Conservation (phyloP, 2,888 invertebrate species). For the Habrosyne pyritoides region DNA sequence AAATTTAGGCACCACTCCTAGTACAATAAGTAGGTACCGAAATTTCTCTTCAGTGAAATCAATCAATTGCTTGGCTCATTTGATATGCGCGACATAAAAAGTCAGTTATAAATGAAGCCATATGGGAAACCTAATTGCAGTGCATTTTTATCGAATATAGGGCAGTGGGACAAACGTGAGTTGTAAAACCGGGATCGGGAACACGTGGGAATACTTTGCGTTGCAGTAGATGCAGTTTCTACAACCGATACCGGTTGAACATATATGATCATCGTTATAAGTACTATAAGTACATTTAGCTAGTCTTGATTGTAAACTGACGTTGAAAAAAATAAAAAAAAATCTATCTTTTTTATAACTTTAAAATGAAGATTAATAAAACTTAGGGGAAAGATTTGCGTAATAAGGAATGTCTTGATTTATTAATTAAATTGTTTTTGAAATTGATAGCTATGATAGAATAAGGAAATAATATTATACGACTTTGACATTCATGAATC, state of each 20-base stretch:
- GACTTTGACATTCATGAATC: not conserved
- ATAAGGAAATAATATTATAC: not conserved
- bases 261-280: not conserved
- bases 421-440: not conserved
- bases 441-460: not conserved
- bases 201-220: not conserved
- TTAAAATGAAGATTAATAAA: too few species aligned
- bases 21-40: constrained; percentile 25
- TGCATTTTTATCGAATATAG: constrained; percentile 22
- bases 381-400: too few species aligned
- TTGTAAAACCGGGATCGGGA: constrained; percentile 27
- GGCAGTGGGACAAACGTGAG: constrained; percentile 43
- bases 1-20: constrained; percentile 11
- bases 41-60: constrained; percentile 48
- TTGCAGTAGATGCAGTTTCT: not conserved
- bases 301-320: too few species aligned
- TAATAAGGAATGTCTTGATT: not conserved
- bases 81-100: constrained; percentile 55
- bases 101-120: constrained; percentile 38
- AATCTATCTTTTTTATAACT: too few species aligned
- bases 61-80: constrained; percentile 52
- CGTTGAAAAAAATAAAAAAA: too few species aligned
- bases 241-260: constrained; percentile 3
- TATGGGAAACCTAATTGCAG: constrained; percentile 25
- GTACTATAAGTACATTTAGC: too few species aligned